Evolutionary conservation across 2,888 invertebrate species (phyloP).

Genomic region (Arge pagana): DNA sequence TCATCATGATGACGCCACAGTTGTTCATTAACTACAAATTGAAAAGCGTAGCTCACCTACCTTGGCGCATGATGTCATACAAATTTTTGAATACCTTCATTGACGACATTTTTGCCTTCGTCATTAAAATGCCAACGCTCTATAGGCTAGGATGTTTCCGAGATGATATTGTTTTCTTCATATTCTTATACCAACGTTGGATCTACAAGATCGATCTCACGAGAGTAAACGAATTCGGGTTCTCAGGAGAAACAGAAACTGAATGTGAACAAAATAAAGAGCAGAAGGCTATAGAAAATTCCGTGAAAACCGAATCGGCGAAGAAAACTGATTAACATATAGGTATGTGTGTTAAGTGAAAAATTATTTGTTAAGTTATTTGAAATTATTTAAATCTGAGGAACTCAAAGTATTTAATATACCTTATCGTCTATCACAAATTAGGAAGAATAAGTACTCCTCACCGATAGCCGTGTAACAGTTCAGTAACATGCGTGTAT

Average conservation of each 20-base stretch:
- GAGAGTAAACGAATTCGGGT: slow-evolving; percentile 98
- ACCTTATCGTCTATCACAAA: slow-evolving; percentile 6
- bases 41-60: slow-evolving; percentile 98
- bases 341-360: neutral
- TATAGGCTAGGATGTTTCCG: slow-evolving; percentile 97
- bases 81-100: slow-evolving; percentile 99
- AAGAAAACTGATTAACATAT: slow-evolving; percentile 33
- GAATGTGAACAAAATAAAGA: slow-evolving; percentile 44
- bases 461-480: neutral
- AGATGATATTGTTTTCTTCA: slow-evolving; percentile 98
- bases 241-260: slow-evolving; percentile 87
- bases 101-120: slow-evolving; percentile 99
- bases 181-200: slow-evolving; percentile 98
- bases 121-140: slow-evolving; percentile 99
- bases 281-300: slow-evolving; percentile 16
- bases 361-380: slow-evolving; percentile 11
- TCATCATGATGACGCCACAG: slow-evolving; percentile 99
- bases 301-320: slow-evolving; percentile 26
- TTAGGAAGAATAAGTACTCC: neutral
- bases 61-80: slow-evolving; percentile 99
- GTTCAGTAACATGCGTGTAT: neutral
- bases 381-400: slow-evolving; percentile 2
- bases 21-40: slow-evolving; percentile 99
- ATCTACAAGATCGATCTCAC: slow-evolving; percentile 96
- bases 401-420: slow-evolving; percentile 4